These are phyloP conservation scores for Sycophaga agraensis DNA, from an alignment of 1,140 invertebrate genomes.

Conservation along the genomic window DNA sequence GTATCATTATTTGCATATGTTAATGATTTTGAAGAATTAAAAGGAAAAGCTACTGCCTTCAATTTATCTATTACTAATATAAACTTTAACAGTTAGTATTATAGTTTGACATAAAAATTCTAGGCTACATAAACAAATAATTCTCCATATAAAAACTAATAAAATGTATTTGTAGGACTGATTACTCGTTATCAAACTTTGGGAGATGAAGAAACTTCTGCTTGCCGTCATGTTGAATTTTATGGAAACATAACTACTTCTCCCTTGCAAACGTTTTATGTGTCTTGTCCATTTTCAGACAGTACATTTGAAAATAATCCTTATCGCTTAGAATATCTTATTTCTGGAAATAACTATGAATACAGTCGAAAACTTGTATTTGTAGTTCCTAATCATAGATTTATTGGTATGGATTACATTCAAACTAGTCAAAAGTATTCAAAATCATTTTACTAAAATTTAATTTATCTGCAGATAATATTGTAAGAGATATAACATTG, in stretches of 20 bases:
- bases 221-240: conserved; percentile 40
- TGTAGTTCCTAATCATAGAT: conserved; percentile 42
- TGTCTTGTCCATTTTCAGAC: conserved; percentile 46
- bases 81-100: conserved; percentile 43
- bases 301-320: conserved; percentile 39
- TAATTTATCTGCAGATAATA: conserved; percentile 31
- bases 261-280: conserved; percentile 33
- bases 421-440: background rate
- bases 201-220: conserved; percentile 31
- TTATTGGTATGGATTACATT: conserved; percentile 38
- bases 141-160: background rate
- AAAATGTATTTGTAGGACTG: conserved; percentile 34
- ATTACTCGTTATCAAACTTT: conserved; percentile 44
- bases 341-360: conserved; percentile 35
- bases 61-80: conserved; percentile 45
- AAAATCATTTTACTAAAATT: conserved; percentile 2
- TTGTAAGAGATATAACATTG: conserved; percentile 28
- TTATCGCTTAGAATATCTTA: conserved; percentile 44
- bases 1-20: conserved; percentile 44
- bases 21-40: conserved; percentile 19
- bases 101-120: background rate
- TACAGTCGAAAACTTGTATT: conserved; percentile 50
- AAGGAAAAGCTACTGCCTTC: conserved; percentile 42
- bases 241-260: conserved; percentile 28
- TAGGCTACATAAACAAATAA: background rate